Evolutionary conservation across 2,888 invertebrate species (phyloP).

Genomic region (Adelphocoris suturalis): DNA sequence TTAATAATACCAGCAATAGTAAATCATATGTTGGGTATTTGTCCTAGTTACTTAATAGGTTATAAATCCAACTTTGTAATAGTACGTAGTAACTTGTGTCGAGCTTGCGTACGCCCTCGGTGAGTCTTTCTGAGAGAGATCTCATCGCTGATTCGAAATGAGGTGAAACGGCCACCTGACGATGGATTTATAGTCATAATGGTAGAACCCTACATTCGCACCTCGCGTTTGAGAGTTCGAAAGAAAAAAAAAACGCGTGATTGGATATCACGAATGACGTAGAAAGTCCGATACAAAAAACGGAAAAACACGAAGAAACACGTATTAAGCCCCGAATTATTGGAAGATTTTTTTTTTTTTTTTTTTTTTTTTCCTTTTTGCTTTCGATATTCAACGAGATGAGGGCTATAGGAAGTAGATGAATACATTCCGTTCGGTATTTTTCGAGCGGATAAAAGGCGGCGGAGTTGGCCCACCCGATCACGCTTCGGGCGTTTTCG

Average conservation of each 20-base stretch:
- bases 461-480: not conserved
- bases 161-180: no score
- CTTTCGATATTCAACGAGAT: not conserved
- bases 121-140: no score
- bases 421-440: not conserved
- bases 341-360: not conserved
- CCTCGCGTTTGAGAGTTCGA: not conserved
- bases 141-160: no score
- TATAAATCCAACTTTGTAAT: no score
- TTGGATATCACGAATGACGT: not conserved
- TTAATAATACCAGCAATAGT: no score
- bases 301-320: slow-evolving; percentile 1
- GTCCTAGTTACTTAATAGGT: no score
- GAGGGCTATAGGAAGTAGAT: slow-evolving; percentile 3
- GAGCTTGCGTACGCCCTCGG: no score
- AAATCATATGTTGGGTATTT: no score
- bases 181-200: no score
- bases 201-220: no score
- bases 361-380: not conserved
- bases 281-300: not conserved
- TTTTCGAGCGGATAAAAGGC: not conserved
- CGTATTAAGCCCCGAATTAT: slow-evolving; percentile 17
- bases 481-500: slow-evolving; percentile 22
- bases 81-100: no score
- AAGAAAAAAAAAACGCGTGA: not conserved